A percentile compares a stretch with the other conserved stretches of the same genome.
phyloP scores from a whole-genome alignment of 1,140 invertebrate species.

The Diprion similis region DNA sequence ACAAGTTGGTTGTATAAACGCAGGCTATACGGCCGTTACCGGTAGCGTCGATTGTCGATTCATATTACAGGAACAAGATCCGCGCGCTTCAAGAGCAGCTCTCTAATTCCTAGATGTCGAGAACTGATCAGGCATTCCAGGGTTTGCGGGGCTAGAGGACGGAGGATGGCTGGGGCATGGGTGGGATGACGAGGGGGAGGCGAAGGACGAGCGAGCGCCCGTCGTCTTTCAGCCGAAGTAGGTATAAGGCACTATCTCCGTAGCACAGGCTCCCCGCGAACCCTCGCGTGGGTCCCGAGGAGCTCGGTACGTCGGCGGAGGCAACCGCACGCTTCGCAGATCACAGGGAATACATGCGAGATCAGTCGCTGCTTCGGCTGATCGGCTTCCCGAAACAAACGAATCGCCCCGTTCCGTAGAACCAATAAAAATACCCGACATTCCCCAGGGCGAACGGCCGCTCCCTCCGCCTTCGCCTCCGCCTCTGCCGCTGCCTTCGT shows the following conservation, averaged over 20 bases:
- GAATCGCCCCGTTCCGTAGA: slow-evolving; percentile 33
- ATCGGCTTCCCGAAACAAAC: slow-evolving; percentile 38
- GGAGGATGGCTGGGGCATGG: too few relatives aligned
- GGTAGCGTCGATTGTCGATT: too few relatives aligned
- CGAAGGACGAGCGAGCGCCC: background rate
- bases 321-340: slow-evolving; percentile 14
- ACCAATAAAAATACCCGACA: slow-evolving; percentile 57
- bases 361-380: slow-evolving; percentile 41
- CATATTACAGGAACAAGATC: too few relatives aligned
- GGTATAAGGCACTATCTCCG: background rate
- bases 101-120: too few relatives aligned
- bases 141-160: too few relatives aligned
- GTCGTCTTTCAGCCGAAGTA: background rate
- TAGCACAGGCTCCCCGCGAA: background rate
- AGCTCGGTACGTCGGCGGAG: background rate
- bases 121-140: too few relatives aligned
- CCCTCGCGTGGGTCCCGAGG: background rate
- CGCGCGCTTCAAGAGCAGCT: too few relatives aligned
- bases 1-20: too few relatives aligned
- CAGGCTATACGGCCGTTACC: too few relatives aligned
- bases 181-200: background rate
- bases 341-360: slow-evolving; percentile 33
- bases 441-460: slow-evolving; percentile 50
- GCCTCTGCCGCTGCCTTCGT: background rate
- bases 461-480: slow-evolving; percentile 9